Base-by-base conservation (phyloP, 2,113 vertebrate species). In the Podocnemis expansa region DNA sequence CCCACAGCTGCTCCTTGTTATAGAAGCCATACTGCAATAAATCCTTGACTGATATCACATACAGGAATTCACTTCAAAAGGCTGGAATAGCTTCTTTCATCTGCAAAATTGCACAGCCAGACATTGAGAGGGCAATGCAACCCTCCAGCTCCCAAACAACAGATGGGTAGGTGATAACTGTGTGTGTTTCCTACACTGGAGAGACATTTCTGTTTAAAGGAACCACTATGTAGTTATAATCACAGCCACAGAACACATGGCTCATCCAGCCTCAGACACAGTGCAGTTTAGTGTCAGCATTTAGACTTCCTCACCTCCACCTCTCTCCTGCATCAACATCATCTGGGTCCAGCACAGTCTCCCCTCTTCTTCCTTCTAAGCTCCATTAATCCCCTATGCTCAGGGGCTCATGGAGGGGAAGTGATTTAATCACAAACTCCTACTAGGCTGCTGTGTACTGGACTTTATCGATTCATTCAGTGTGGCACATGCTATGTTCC, bases 41-140 rank as follows among this genome's bases (percentile, higher is more conserved):
- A 87, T 56, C 54, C 81, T 58, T 19, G 10, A 49, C 25, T 0
- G 4, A 56, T 21, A 81, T 19, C 0, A 0, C 14, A 19, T 9
- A 45, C 10, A 7, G 49, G 54, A 2, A 0, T 43, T 52, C 7
- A 17, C 29, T 82, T 73, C 22, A 7, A 10, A 95, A n/a, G 4
- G 0, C 0, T 29, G n/a, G 9, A 5, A 52, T 4, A 76, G 11
- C 51, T 56, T 60, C 56, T 16, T 6, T 5, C 51, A 16, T 85
- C 38, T 43, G n/a, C 55, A 25, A 51, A 81, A 29, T n/a, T 63
- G 1, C 38, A 31, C 38, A 54, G 54, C 60, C 58, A 51, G 2
- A 67, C 6, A 17, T 5, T 24, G 47, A 6, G 43, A 1, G 13
- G 29, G 49, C 34, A 81, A 55, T n/a, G 82, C 51, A 38, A 0